Evolutionary conservation across 2,113 vertebrate genomes (phyloP).

Genomic region (Dicrurus megarhynchus): DNA sequence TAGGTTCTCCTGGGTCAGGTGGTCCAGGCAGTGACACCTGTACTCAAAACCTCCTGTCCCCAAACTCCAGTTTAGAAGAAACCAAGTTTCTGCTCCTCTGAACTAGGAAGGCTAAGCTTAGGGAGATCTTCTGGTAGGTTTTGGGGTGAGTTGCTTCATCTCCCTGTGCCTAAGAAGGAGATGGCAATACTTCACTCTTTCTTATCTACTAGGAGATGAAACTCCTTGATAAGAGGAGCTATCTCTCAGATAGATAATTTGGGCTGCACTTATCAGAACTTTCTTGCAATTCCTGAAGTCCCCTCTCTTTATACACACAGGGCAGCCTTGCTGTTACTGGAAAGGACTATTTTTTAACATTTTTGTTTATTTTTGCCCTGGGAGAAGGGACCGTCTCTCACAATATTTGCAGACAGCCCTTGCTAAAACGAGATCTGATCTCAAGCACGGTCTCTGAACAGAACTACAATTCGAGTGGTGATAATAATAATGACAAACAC

Average conservation of each 20-base stretch:
- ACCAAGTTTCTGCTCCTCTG: background rate
- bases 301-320: background rate
- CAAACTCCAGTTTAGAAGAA: background rate
- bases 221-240: background rate
- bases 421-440: constrained; percentile 7
- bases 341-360: background rate
- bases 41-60: background rate
- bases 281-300: background rate
- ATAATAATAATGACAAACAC: constrained; percentile 52
- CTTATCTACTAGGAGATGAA: background rate
- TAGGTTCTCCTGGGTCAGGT: background rate
- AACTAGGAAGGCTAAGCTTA: background rate
- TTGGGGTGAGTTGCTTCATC: background rate
- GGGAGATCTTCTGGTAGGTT: background rate
- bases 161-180: background rate
- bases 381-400: background rate
- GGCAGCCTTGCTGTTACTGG: background rate
- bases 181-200: background rate
- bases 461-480: background rate
- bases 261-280: background rate
- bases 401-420: background rate
- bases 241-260: fast-evolving
- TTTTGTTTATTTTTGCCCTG: background rate
- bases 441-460: background rate
- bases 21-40: background rate